Conservation (phyloP, 2,888 invertebrate genomes). For the Hecatera dysodea region DNA sequence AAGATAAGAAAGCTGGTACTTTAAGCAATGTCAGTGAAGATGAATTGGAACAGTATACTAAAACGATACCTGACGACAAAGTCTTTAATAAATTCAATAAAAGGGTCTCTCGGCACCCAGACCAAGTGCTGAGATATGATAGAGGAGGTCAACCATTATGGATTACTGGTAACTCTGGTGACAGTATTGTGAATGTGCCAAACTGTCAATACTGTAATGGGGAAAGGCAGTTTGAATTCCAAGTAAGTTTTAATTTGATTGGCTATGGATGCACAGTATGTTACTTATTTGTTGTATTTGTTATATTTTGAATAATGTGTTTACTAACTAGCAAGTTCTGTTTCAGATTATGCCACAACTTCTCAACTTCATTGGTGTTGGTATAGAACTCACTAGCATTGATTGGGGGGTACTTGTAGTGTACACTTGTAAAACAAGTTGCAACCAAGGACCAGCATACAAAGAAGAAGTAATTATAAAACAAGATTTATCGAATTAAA, state of each 20-base stretch:
- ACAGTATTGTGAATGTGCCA: constrained; percentile 91
- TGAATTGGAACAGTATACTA: constrained; percentile 93
- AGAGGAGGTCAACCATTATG: constrained; percentile 95
- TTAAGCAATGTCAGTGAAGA: constrained; percentile 91
- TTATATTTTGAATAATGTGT: too few relatives aligned
- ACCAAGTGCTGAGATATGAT: constrained; percentile 96
- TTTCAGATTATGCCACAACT: constrained; percentile 96
- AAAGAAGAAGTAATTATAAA: constrained; percentile 95
- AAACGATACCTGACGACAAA: constrained; percentile 92
- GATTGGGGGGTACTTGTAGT: constrained; percentile 98
- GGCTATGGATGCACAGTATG: neutral
- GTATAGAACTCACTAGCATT: constrained; percentile 91
- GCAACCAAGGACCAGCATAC: constrained; percentile 92
- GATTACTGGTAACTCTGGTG: constrained; percentile 92
- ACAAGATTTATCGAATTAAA: constrained; percentile 93
- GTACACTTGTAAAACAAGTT: constrained; percentile 96
- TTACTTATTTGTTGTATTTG: neutral
- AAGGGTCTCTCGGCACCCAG: constrained; percentile 93
- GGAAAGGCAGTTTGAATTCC: constrained; percentile 97
- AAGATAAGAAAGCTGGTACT: constrained; percentile 92
- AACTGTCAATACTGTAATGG: constrained; percentile 94
- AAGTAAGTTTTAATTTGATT: constrained; percentile 85
- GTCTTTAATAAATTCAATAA: constrained; percentile 95
- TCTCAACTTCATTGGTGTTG: constrained; percentile 93
- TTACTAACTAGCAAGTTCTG: constrained; percentile 14